Evolutionary conservation across 2,888 invertebrate genomes (phyloP), one percentile per base, ranked within the genome.

Genomic region (Mesochorus sp.): DNA sequence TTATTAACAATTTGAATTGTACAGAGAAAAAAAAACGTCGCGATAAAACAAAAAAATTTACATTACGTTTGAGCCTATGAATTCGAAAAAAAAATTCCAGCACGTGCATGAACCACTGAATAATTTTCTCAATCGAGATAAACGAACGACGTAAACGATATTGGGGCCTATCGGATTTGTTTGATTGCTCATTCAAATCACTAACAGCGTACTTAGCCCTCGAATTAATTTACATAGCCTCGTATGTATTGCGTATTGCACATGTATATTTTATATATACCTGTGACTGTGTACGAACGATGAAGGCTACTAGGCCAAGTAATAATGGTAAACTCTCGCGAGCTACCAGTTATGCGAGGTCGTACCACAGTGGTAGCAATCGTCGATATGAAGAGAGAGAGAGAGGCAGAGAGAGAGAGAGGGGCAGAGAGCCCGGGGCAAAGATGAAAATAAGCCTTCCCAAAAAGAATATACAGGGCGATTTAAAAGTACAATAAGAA

Each of bases 251-350:
- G 24, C 3, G n/a, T 24, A 47, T n/a, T 24, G 24, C 2, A 24
- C 24, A 24, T 47, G 3, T 24, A n/a, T 71, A 49, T 8, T 34
- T 34, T 1, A 10, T 34, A n/a, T 17, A 44, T 62, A 44, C 31
- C 42, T 14, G 42, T n/a, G n/a, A 24, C 14, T 62, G 44, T 26
- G 31, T n/a, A 71, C 49, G 21, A 71, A 53, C 62, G 61, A 28
- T 12, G 44, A 61, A 62, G 71, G 71, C 71, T 61, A 62, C 53
- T 71, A 24, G 42, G 53, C 71, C 71, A 71, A 61, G 49, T 53
- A 42, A 62, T 53, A 71, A 71, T 71, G 71, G 61, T 62, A 71
- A 62, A 71, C 62, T 47, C 47, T 47, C 47, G 39, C 1, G 12
- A 37, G 53, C 71, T 71, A 61, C 37, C 61, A 49, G 59, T 34